Conservation (phyloP, 2,797 vertebrate genomes). For the Ptychobarbus kaznakovi region DNA sequence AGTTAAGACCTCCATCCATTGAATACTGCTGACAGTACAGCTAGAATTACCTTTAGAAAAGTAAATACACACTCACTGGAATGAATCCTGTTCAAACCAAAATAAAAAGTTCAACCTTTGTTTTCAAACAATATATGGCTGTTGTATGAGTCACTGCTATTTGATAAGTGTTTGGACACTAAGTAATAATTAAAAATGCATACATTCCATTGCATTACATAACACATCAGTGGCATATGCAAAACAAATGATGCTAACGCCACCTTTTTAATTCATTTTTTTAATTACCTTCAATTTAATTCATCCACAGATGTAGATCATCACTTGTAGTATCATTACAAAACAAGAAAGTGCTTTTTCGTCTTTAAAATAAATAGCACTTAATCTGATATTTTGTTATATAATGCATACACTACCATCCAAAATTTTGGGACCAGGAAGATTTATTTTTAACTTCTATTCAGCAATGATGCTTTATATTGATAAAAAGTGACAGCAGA, state of each 20-base stretch:
- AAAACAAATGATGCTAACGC: not conserved
- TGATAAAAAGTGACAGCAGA: not conserved
- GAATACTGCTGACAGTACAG: constrained; percentile 26
- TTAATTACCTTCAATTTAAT: not conserved
- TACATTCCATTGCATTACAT: not conserved
- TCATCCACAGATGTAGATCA: not conserved
- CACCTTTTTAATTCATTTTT: not conserved
- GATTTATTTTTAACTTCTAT: not conserved
- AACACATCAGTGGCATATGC: not conserved
- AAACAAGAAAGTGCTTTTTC: not conserved
- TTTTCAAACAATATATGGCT: not conserved
- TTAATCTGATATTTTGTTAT: not conserved
- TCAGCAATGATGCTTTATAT: not conserved
- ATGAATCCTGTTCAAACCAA: not conserved
- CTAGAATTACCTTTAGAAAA: constrained; percentile 23
- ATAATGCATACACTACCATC: not conserved
- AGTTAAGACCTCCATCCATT: constrained; percentile 17
- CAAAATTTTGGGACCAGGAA: not conserved
- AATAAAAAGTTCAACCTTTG: not conserved
- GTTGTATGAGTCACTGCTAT: not conserved
- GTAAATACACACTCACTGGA: constrained; percentile 1
- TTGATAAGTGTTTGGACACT: not conserved
- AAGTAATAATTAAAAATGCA: not conserved
- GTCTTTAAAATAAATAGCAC: not conserved
- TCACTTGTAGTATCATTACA: not conserved